phyloP scores from a whole-genome alignment of 2,797 vertebrate genomes.

The Heliangelus exortis region DNA sequence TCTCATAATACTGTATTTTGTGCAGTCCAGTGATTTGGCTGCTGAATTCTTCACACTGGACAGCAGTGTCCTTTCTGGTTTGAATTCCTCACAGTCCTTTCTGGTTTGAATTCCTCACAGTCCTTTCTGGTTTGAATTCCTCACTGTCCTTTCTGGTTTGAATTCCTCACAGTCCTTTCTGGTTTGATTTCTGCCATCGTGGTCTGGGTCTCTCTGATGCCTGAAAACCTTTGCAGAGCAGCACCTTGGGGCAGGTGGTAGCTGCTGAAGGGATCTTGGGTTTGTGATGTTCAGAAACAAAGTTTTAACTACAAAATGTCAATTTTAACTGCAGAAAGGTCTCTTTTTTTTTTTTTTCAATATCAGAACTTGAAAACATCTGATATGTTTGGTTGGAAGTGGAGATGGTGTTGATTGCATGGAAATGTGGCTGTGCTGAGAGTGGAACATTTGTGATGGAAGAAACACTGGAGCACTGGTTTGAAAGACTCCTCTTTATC shows the following conservation, averaged over 20 bases:
- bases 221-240: neutral
- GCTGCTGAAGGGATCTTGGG: neutral
- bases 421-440: neutral
- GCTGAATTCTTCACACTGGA: neutral
- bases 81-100: neutral
- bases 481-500: neutral
- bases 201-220: neutral
- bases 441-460: neutral
- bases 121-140: neutral
- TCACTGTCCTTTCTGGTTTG: fast-evolving
- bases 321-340: neutral
- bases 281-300: neutral
- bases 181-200: neutral
- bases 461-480: neutral
- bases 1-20: neutral
- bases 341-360: neutral
- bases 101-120: neutral
- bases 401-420: neutral
- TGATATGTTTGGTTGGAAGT: neutral
- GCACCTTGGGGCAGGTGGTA: neutral
- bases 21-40: neutral
- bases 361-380: neutral
- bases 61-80: neutral
- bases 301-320: neutral
- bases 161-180: neutral